Conservation (phyloP, 2,797 vertebrate genomes). For the Sus cebifrons region DNA sequence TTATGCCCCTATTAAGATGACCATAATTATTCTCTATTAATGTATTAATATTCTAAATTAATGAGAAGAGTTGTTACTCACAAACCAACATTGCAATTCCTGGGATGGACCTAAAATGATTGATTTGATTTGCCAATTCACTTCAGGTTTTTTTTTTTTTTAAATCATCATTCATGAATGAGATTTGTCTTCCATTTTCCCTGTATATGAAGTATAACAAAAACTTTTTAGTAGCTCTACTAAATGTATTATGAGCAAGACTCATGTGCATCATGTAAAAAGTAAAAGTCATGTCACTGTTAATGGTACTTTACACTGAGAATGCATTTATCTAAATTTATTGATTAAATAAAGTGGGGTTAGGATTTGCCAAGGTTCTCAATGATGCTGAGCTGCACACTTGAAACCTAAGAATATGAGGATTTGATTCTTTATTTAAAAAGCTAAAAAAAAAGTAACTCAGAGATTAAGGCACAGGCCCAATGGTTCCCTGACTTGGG, state of each 20-base stretch:
- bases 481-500: not conserved
- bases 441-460: not conserved
- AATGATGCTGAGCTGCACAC: not conserved
- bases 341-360: not conserved
- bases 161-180: not conserved
- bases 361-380: not conserved
- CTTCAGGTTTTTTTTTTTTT: not conserved
- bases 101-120: not conserved
- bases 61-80: not conserved
- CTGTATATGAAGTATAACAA: not conserved
- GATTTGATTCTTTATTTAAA: not conserved
- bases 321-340: not conserved
- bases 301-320: not conserved
- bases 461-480: not conserved
- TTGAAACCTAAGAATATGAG: not conserved
- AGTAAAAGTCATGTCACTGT: not conserved
- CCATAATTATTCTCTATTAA: not conserved
- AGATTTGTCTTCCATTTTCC: not conserved
- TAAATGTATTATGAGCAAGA: not conserved
- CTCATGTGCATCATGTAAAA: not conserved
- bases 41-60: not conserved
- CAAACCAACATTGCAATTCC: not conserved
- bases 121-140: not conserved
- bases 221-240: not conserved
- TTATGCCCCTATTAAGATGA: not conserved